Conservation (phyloP, 2,113 vertebrate genomes). For the Corythornis madagascariensis region DNA sequence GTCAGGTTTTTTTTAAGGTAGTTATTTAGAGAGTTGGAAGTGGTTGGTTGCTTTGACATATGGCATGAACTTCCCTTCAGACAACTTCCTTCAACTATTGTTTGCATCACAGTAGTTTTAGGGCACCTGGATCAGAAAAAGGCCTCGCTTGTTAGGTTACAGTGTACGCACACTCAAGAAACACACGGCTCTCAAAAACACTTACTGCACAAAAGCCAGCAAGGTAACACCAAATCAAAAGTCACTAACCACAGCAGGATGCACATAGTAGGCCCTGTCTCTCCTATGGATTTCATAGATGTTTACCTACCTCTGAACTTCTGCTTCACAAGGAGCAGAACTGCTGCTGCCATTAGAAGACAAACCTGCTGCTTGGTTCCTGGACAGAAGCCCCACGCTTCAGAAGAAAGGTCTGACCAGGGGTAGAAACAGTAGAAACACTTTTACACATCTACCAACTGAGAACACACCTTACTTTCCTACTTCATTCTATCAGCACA, state of each 20-base stretch:
- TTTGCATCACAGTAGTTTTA: background rate
- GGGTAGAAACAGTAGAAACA: background rate
- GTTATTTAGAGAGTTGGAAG: background rate
- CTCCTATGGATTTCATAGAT: background rate
- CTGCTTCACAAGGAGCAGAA: background rate
- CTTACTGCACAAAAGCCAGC: background rate
- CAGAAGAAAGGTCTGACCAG: background rate
- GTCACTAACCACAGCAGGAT: background rate
- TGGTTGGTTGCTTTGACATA: background rate
- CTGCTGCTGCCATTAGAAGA: background rate
- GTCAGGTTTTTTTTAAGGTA: background rate
- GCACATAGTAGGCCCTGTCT: background rate
- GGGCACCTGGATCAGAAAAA: background rate
- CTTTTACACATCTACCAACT: background rate
- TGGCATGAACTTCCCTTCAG: background rate
- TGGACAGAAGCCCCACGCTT: background rate
- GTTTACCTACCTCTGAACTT: background rate
- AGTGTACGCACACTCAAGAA: background rate
- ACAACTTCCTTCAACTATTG: background rate
- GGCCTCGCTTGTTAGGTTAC: background rate
- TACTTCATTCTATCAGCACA: background rate
- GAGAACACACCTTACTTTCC: background rate
- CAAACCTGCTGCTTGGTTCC: background rate
- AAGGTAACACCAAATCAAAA: background rate
- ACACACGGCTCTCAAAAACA: background rate